These are phyloP conservation scores for Halocynthia roretzi DNA, from an alignment of 23 tunicate species.

Conservation along the genomic window DNA sequence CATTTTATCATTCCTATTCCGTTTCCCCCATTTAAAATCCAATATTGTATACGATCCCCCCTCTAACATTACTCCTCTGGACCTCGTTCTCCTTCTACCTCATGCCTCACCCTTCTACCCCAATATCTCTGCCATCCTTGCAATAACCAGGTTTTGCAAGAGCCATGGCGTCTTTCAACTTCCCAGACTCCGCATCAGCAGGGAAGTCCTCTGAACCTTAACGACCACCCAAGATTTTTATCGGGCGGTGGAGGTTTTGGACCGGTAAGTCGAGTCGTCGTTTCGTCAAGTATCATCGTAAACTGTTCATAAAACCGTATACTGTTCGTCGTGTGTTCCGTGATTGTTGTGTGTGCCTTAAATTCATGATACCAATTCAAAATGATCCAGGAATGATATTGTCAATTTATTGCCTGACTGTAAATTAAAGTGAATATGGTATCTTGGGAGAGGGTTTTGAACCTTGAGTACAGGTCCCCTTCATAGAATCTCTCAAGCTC, in stretches of 20 bases:
- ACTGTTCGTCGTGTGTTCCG: neutral
- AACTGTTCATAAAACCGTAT: neutral
- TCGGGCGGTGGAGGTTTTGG: slow-evolving; percentile 99
- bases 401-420: too few relatives aligned
- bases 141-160: slow-evolving; percentile 48
- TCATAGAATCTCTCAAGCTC: too few relatives aligned
- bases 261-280: slow-evolving; percentile 68
- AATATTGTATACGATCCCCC: too few relatives aligned
- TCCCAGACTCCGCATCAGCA: slow-evolving; percentile 98
- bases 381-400: too few relatives aligned
- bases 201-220: slow-evolving; percentile 36
- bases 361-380: too few relatives aligned
- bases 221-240: slow-evolving; percentile 43
- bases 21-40: too few relatives aligned
- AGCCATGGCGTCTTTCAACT: slow-evolving; percentile 93
- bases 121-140: neutral
- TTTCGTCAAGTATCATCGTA: neutral
- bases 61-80: neutral
- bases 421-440: too few relatives aligned
- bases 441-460: too few relatives aligned
- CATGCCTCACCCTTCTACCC: slow-evolving; percentile 6
- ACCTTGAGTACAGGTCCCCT: too few relatives aligned
- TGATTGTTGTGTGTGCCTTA: too few relatives aligned
- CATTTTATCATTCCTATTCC: too few relatives aligned
- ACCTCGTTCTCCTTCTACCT: neutral